A percentile compares a stretch with the other conserved stretches of the same genome.
These are phyloP conservation scores for Plectrocnemia conspersa DNA, from an alignment of 1,140 invertebrate genomes.

Conservation along the genomic window DNA sequence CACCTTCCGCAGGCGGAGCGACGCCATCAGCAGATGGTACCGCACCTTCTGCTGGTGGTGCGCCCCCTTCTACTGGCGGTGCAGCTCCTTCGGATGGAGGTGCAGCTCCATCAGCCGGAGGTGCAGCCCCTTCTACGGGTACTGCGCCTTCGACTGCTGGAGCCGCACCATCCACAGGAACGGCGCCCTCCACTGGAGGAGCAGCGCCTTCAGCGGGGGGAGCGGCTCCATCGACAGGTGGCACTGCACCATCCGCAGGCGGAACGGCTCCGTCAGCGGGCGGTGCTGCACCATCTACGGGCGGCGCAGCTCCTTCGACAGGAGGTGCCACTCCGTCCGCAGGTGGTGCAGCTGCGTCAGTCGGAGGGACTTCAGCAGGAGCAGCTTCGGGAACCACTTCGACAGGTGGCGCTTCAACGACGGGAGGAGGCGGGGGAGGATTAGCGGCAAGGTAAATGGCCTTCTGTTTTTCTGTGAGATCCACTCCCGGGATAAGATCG, in stretches of 20 bases:
- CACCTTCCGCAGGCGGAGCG: constrained; percentile 29
- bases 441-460: constrained; percentile 32
- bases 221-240: constrained; percentile 39
- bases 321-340: constrained; percentile 32
- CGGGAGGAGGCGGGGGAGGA: constrained; percentile 36
- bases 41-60: constrained; percentile 19
- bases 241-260: constrained; percentile 38
- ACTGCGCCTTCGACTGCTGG: constrained; percentile 38
- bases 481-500: constrained; percentile 75
- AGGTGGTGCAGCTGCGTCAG: constrained; percentile 38
- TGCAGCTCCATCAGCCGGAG: constrained; percentile 32
- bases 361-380: constrained; percentile 31
- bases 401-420: constrained; percentile 40
- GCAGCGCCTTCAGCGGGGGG: constrained; percentile 39
- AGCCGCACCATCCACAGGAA: constrained; percentile 41
- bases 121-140: constrained; percentile 35
- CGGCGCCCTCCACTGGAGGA: constrained; percentile 32
- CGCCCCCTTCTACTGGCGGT: constrained; percentile 33
- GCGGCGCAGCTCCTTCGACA: constrained; percentile 37
- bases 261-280: constrained; percentile 38
- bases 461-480: constrained; percentile 48
- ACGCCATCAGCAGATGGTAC: constrained; percentile 25
- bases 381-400: constrained; percentile 42
- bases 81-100: constrained; percentile 31
- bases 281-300: constrained; percentile 39